Conservation (phyloP, 2,888 invertebrate species). For the Xestia sexstrigata region DNA sequence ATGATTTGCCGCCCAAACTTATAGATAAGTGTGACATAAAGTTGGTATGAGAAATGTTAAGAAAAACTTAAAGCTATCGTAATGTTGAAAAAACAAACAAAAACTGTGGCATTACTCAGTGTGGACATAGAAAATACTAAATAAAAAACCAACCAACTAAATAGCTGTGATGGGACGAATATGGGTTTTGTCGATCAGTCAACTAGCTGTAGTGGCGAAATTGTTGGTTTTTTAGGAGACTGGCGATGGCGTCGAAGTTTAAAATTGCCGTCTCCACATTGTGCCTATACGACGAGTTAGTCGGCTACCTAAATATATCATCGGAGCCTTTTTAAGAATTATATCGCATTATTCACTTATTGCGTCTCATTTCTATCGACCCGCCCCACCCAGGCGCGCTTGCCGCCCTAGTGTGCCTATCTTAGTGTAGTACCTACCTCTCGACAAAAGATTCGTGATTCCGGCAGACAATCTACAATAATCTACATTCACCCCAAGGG, state of each 20-base stretch:
- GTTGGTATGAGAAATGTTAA: not conserved
- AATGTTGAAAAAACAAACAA: not conserved
- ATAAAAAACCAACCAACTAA: not conserved
- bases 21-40: not conserved
- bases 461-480: not conserved
- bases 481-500: not conserved
- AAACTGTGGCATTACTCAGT: too few species aligned
- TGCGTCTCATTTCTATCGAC: slow-evolving; percentile 50
- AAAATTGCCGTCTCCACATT: not conserved
- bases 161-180: not conserved
- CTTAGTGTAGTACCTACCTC: not conserved
- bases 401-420: slow-evolving; percentile 24
- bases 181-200: not conserved
- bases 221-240: not conserved
- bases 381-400: slow-evolving; percentile 29
- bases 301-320: slow-evolving; percentile 2
- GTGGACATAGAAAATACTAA: not conserved
- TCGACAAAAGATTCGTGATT: slow-evolving; percentile 9
- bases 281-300: not conserved
- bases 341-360: slow-evolving; percentile 50
- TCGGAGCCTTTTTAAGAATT: slow-evolving; percentile 5
- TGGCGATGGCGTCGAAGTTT: not conserved
- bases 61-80: not conserved
- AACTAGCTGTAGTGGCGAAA: not conserved
- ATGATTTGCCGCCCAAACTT: not conserved